Evolutionary conservation across 2,797 vertebrate species (phyloP), one percentile per base, ranked within the genome.

Genomic region (Eutrigla gurnardus): DNA sequence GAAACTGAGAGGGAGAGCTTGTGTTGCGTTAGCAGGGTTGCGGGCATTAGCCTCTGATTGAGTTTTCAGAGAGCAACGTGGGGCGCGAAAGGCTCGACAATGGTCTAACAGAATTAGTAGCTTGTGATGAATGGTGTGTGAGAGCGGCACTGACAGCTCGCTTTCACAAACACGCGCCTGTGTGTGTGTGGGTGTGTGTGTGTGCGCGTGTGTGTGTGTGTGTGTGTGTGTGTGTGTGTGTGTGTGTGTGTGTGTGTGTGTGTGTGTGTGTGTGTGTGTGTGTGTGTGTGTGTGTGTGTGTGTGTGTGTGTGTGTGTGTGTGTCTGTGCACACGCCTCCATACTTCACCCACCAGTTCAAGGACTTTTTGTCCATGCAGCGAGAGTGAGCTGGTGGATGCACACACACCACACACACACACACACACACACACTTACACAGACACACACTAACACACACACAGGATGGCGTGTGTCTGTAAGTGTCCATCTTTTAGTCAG

Each of bases 71-170:
- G 94, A 96, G 94, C 94, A 95, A 95, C 95, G 95, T 95, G 95
- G 94, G 96, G 96, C 96, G 96, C 95, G 94, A 98, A 97, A 96
- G 96, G 95, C 93, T 93, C 93, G 86, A 96, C 97, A 97, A 97
- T 97, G 96, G 96, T 97, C 96, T 97, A 97, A 98, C 95, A 96
- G 96, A 98, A 99, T 98, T 98, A 98, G 97, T 95, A 95, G 95
- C 94, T 95, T 85, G 95, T 99, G 97, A 99, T 98, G 96, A 97
- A 99, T 98, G 96, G 96, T 97, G 95, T 96, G 91, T 93, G 94
- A 96, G 96, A 97, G 96, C 96, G 94, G 95, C 94, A 95, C 94
- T 97, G 97, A 97, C 97, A 99, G 96, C 93, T 93, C 93, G 92
- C 96, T 96, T 96, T 96, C 95, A 95, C 96, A 95, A 96, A 96